These are phyloP conservation scores for Eretmochelys imbricata DNA, from an alignment of 2,113 vertebrate species.

Conservation along the genomic window DNA sequence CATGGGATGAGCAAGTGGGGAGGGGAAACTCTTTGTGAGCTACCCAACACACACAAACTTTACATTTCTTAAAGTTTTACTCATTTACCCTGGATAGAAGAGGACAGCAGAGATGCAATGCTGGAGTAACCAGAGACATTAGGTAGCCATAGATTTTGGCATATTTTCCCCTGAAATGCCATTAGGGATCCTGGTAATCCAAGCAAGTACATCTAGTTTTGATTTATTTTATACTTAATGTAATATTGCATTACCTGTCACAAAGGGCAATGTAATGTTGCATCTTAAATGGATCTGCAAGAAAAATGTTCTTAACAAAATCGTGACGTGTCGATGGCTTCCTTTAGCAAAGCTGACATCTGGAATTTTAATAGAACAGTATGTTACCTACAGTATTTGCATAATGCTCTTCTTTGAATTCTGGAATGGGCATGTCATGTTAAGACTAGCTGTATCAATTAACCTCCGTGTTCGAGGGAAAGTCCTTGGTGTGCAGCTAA, in stretches of 20 bases:
- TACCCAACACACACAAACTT: background rate
- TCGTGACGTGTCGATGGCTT: conserved; percentile 65
- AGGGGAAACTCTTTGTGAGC: accelerated
- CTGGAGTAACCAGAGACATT: conserved; percentile 5
- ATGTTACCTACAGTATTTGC: conserved; percentile 38
- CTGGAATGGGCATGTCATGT: conserved; percentile 1
- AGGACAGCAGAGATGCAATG: background rate
- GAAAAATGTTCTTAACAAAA: conserved; percentile 66
- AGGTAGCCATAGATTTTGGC: conserved; percentile 37
- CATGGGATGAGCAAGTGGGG: background rate
- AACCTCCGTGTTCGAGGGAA: background rate
- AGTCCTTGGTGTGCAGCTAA: conserved; percentile 14
- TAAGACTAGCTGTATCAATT: conserved; percentile 29
- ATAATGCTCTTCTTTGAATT: conserved; percentile 51
- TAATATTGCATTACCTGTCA: conserved; percentile 68
- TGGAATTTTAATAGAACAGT: conserved; percentile 65
- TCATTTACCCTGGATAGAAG: background rate
- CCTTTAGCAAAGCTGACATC: conserved; percentile 57
- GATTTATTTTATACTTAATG: conserved; percentile 70
- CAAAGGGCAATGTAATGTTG: conserved; percentile 64
- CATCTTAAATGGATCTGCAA: conserved; percentile 60
- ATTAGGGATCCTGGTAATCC: conserved; percentile 51
- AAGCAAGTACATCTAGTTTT: conserved; percentile 46
- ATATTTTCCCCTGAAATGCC: conserved; percentile 40
- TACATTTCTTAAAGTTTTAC: background rate